These are phyloP conservation scores for Petaurus breviceps DNA, from an alignment of 2,113 vertebrate species.

Conservation along the genomic window DNA sequence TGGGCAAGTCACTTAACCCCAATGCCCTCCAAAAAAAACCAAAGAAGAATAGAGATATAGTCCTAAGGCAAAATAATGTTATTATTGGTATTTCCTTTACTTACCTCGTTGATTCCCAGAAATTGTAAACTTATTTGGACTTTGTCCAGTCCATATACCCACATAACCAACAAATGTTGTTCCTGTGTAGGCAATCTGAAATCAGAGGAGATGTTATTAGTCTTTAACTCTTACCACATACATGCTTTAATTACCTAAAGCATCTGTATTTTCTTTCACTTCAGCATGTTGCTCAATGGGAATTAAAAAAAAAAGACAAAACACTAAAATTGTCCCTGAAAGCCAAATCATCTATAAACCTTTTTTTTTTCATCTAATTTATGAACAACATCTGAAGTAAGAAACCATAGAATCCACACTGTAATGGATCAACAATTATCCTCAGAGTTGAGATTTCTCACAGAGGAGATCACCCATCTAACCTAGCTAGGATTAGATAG, in stretches of 20 bases:
- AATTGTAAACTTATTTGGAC: constrained; percentile 91
- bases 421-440: no score
- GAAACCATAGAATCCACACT: background rate
- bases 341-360: background rate
- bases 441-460: no score
- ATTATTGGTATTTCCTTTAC: background rate
- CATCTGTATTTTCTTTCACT: no score
- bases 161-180: constrained; percentile 95
- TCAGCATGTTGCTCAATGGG: no score
- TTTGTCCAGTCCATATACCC: constrained; percentile 96
- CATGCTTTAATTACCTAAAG: background rate
- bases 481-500: no score
- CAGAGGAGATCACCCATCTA: no score
- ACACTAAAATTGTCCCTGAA: no score
- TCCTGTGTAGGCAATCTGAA: constrained; percentile 89
- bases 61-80: no score
- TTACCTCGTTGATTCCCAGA: constrained; percentile 93
- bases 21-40: no score
- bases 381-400: background rate
- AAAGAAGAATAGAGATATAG: no score
- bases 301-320: no score
- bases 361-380: background rate
- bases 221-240: background rate
- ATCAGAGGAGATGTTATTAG: background rate
- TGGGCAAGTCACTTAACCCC: no score